These are phyloP conservation scores for Muscicapa striata DNA, from an alignment of 2,797 vertebrate genomes.

Conservation along the genomic window DNA sequence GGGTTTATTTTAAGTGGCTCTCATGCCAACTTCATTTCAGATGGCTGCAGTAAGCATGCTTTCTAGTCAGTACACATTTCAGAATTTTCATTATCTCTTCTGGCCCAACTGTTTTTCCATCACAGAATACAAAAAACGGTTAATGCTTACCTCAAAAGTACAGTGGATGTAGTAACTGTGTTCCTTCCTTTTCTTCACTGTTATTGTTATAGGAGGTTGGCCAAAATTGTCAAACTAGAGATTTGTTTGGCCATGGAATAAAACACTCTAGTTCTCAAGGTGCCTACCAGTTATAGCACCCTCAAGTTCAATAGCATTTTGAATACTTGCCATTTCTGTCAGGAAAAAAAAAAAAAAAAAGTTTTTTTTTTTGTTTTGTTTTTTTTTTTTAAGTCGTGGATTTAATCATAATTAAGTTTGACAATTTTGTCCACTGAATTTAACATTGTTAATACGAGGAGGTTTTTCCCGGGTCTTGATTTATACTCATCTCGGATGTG, in stretches of 20 bases:
- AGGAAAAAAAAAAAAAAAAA: background rate
- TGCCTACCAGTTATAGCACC: background rate
- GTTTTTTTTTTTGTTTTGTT: background rate
- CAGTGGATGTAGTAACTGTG: background rate
- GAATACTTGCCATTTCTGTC: background rate
- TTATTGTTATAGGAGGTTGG: background rate
- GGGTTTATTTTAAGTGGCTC: background rate
- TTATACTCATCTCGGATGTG: constrained; percentile 7
- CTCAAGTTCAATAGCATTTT: background rate
- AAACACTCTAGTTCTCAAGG: background rate
- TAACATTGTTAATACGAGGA: background rate
- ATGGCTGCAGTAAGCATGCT: background rate
- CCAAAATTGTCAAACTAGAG: constrained; percentile 29
- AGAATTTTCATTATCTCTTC: background rate
- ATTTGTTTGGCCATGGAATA: background rate
- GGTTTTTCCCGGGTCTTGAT: background rate
- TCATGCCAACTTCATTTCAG: background rate
- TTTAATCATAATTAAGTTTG: constrained; percentile 1
- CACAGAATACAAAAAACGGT: background rate
- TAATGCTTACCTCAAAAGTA: background rate
- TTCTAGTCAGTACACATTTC: background rate
- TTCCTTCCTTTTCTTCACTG: background rate
- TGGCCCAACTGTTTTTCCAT: background rate
- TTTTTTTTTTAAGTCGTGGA: background rate
- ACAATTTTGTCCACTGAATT: background rate